Evolutionary conservation across 2,797 vertebrate genomes (phyloP), one percentile per base, ranked within the genome.

Genomic region (Sebastes dallii): DNA sequence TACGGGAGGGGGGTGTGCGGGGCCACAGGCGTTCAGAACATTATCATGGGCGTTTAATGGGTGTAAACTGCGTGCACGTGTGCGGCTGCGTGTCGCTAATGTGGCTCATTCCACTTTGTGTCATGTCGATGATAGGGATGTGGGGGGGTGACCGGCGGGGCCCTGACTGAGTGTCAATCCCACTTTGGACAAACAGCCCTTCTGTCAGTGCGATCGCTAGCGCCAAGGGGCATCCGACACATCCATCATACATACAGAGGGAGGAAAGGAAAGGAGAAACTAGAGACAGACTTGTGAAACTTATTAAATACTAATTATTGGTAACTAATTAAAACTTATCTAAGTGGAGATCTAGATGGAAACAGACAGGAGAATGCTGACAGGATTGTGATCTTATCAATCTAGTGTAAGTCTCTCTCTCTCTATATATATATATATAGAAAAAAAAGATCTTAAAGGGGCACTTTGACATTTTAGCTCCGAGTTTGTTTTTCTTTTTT

Each of bases 71-170:
- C 80, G 39, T 4, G 86, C 68, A 34, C 67, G 77, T 46, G 87
- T 58, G 66, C 27, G 75, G 32, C 79, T 77, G 75, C 42, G 6
- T 77, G 89, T 76, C 29, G 83, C 91, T 96, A 95, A 95, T 96
- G 95, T 95, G 92, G 91, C 93, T 96, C 95, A 92, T 97, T 97
- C 86, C 96, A 95, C 93, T 95, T 95, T 91, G 92, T 95, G 96
- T 97, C 97, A 97, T 95, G 95, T 95, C 92, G 95, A 96, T 96
- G 96, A 91, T 86, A 42, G 42, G 42, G 42, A 16, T 16, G 14
- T 12, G 42, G 42, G 81, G 76, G 81, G 87, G 84, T 78, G 89
- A 88, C 83, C 73, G 72, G 54, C n/a, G 66, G 81, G 82, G 86
- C 82, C 72, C 55, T 56, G 90, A 91, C 92, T 94, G 93, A 88